These are phyloP conservation scores for Eubasilissa splendida DNA, from an alignment of 2,888 invertebrate species.

Conservation along the genomic window DNA sequence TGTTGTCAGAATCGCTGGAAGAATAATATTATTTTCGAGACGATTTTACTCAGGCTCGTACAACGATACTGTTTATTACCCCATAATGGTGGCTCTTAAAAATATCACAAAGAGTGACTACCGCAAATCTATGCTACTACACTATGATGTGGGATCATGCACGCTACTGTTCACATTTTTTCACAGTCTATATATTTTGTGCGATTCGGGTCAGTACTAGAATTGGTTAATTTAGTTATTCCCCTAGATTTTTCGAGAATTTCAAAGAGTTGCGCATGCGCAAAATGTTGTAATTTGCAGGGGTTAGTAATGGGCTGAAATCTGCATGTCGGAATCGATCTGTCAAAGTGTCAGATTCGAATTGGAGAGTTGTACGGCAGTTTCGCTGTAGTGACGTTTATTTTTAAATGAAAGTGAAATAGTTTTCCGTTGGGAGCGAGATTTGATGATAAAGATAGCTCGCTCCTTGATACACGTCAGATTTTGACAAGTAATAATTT, in stretches of 20 bases:
- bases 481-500: background rate
- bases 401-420: constrained; percentile 9
- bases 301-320: background rate
- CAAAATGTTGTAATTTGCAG: constrained; percentile 2
- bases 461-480: constrained; percentile 6
- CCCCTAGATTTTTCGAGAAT: background rate
- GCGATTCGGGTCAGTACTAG: too few species aligned
- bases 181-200: too few species aligned
- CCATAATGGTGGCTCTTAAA: too few species aligned
- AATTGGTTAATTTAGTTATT: constrained; percentile 13
- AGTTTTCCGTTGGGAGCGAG: constrained; percentile 18
- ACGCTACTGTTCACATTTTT: too few species aligned
- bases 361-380: background rate
- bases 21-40: too few species aligned
- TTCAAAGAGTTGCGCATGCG: background rate
- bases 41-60: too few species aligned
- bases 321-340: constrained; percentile 36
- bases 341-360: constrained; percentile 39
- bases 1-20: too few species aligned
- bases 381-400: background rate
- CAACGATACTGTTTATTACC: too few species aligned
- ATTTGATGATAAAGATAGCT: constrained; percentile 13
- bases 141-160: too few species aligned
- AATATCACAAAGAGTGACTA: too few species aligned
- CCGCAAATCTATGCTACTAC: too few species aligned